phyloP scores from a whole-genome alignment of 2,888 invertebrate genomes.

The Dryocosmus kuriphilus region DNA sequence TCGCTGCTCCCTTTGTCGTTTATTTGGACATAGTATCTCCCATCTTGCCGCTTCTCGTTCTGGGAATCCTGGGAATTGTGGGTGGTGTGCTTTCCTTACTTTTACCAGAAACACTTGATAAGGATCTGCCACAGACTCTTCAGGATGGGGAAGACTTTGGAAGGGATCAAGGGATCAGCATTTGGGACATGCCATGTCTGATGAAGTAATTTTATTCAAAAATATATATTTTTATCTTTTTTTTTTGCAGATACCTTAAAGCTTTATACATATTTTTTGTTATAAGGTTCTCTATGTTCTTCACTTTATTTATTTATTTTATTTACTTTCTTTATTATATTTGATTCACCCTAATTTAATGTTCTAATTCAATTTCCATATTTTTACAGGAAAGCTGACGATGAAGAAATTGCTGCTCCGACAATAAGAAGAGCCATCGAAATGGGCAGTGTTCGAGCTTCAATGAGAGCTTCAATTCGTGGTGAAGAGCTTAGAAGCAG shows the following conservation, averaged over 20 bases:
- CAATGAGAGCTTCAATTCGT: constrained; percentile 81
- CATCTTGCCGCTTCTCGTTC: constrained; percentile 86
- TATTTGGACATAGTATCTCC: constrained; percentile 87
- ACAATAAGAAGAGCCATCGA: constrained; percentile 68
- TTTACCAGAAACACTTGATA: constrained; percentile 91
- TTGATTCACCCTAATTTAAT: no score
- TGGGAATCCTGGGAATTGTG: constrained; percentile 86
- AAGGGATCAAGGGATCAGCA: constrained; percentile 85
- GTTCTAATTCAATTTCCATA: neutral
- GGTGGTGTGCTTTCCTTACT: constrained; percentile 89
- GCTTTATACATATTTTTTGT: no score
- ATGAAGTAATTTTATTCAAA: constrained; percentile 79
- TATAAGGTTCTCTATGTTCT: no score
- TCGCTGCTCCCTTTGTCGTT: constrained; percentile 90
- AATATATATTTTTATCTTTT: neutral
- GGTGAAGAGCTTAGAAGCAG: constrained; percentile 83
- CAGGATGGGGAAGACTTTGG: constrained; percentile 93
- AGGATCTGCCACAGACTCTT: constrained; percentile 91
- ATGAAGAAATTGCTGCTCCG: constrained; percentile 69
- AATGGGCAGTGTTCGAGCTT: constrained; percentile 71
- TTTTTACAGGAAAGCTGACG: constrained; percentile 73
- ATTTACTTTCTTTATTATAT: no score
- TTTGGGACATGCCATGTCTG: constrained; percentile 90
- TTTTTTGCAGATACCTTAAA: no score
- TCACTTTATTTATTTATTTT: no score